These are phyloP conservation scores for Stenodema calcarata DNA, from an alignment of 2,888 invertebrate genomes.

Conservation along the genomic window DNA sequence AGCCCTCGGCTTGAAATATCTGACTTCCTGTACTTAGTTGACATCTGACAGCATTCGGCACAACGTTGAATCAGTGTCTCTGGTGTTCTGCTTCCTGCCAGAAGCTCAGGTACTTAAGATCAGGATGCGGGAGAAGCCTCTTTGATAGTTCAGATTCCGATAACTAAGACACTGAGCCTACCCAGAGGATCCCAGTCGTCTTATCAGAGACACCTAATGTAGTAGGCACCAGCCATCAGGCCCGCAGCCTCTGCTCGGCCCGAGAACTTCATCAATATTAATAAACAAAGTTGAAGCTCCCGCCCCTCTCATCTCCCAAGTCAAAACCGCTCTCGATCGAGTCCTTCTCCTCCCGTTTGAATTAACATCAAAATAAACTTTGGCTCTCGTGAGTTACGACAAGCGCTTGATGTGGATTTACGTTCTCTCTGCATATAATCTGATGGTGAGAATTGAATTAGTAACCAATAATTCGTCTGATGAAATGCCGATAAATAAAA, in stretches of 20 bases:
- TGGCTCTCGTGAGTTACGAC: not conserved
- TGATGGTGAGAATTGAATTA: not conserved
- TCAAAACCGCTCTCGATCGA: not conserved
- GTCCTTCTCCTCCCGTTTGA: not conserved
- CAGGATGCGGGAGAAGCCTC: not conserved
- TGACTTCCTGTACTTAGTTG: too few relatives aligned
- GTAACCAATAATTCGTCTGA: not conserved
- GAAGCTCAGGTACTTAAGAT: not conserved
- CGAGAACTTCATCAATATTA: conserved; percentile 14
- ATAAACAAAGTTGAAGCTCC: conserved; percentile 2
- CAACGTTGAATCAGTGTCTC: not conserved
- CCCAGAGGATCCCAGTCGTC: not conserved
- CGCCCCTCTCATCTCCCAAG: not conserved
- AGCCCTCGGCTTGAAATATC: too few relatives aligned
- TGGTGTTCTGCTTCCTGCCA: not conserved
- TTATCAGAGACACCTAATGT: not conserved
- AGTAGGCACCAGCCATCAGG: not conserved
- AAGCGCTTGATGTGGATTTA: not conserved
- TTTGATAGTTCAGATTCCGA: not conserved
- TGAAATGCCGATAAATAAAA: not conserved
- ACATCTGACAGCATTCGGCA: too few relatives aligned
- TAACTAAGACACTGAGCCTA: not conserved
- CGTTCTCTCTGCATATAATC: not conserved
- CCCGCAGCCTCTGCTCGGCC: not conserved
- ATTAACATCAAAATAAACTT: not conserved